phyloP scores from a whole-genome alignment of 2,888 invertebrate genomes.

The Halictus ligatus region DNA sequence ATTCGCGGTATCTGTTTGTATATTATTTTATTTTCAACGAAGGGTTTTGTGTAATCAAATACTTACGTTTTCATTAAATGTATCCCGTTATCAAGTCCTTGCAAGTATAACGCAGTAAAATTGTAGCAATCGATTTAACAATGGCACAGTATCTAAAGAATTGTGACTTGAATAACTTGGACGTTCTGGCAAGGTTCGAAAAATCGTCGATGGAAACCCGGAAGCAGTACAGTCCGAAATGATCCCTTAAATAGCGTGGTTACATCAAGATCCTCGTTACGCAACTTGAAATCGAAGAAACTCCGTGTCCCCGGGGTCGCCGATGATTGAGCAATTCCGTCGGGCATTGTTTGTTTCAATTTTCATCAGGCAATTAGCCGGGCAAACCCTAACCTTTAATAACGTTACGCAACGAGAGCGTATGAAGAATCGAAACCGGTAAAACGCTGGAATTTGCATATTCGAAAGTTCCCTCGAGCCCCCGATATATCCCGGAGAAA shows the following conservation, averaged over 20 bases:
- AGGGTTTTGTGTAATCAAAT: background rate
- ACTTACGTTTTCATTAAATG: too few species aligned
- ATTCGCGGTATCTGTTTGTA: too few species aligned
- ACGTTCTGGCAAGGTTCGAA: background rate
- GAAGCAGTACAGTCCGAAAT: background rate
- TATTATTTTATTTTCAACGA: background rate
- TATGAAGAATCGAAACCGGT: conserved; percentile 47
- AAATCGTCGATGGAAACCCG: background rate
- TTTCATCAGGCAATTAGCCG: conserved; percentile 25
- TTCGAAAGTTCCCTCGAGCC: conserved; percentile 46
- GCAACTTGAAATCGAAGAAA: background rate
- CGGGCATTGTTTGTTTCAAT: conserved; percentile 24
- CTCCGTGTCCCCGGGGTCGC: background rate
- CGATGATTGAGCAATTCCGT: background rate
- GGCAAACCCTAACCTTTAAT: conserved; percentile 20
- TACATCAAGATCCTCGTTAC: background rate
- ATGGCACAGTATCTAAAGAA: too few species aligned
- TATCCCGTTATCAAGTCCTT: too few species aligned
- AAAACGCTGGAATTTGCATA: conserved; percentile 52
- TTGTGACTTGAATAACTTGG: background rate
- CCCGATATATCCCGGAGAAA: conserved; percentile 28
- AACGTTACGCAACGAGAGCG: conserved; percentile 39
- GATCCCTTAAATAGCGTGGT: background rate
- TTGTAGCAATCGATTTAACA: background rate
- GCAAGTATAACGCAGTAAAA: background rate